Base-by-base conservation (phyloP, 30 jellyfish, hydroid and myxozoan genomes). In the Phacellophora camtschatica region DNA sequence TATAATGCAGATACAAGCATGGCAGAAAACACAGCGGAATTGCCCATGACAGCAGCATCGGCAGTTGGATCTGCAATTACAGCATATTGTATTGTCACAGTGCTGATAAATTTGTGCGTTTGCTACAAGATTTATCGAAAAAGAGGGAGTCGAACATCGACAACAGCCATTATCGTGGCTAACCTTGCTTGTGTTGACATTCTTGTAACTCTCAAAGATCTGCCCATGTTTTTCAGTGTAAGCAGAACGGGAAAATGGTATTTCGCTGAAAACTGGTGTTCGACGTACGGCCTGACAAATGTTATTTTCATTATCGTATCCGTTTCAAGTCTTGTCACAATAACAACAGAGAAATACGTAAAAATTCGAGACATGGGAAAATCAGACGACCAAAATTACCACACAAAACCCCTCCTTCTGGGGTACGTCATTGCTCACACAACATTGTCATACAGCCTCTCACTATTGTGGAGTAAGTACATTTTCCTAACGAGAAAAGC, bases 361-460 rank as follows among this genome's bases (percentile, higher is more conserved):
- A 75, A 85, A 43, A 42, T 83, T 23, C 88, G 87, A 8, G 96
- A 84, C 34, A 11, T 36, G 55, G 94, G 90, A 22, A 34, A n/a
- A 23, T 82, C 84, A 23, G 35, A 30, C 13, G 90, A 35, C 2
- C 68, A 84, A 19, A 33, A 15, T 1, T 46, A 69, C 50, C 37
- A 86, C n/a, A 58, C 88, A 24, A 85, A 79, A 30, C 98, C 98
- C 7, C 55, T 90, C 24, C 84, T 90, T 24, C 98, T 90, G 45
- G 98, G 98, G 24, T 90, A 83, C 76, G 98, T 90, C 37, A 90
- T 90, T 12, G 98, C 98, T 10, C 98, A 90, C 74, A 90, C 98
- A 5, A 90, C 98, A 7, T 84, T 90, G 43, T 90, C 98, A 6
- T 90, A 90, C 89, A 90, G 98, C 32, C 82, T 90, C 51, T 90